Conservation (phyloP, 1,140 invertebrate genomes). For the Patella vulgata region DNA sequence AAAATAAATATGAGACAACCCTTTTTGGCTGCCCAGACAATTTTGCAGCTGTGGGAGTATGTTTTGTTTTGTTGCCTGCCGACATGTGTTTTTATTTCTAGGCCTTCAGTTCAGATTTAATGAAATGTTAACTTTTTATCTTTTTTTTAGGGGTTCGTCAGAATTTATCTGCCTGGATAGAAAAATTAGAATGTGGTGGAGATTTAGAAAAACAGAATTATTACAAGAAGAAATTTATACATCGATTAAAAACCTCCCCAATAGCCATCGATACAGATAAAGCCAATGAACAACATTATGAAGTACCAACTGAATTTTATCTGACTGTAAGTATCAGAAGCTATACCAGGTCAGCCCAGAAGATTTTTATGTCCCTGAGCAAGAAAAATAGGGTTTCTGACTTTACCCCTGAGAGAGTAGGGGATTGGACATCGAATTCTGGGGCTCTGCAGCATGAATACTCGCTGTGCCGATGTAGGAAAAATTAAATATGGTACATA, state of each 20-base stretch:
- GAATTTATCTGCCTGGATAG: conserved; percentile 45
- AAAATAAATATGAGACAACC: neutral
- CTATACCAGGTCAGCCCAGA: no score
- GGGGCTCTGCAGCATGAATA: no score
- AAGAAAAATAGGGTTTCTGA: no score
- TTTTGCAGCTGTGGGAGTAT: no score
- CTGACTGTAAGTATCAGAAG: conserved; percentile 34
- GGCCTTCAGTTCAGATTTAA: neutral
- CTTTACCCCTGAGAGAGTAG: no score
- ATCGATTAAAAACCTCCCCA: conserved; percentile 40
- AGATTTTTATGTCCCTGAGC: no score
- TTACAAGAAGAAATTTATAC: conserved; percentile 55
- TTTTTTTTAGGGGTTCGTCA: conserved; percentile 41
- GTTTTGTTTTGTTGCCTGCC: neutral
- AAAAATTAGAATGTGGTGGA: conserved; percentile 53
- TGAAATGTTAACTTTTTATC: neutral
- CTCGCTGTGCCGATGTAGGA: no score
- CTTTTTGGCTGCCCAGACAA: no score
- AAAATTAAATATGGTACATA: no score
- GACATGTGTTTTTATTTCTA: neutral
- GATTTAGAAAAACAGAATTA: conserved; percentile 52
- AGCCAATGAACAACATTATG: conserved; percentile 62
- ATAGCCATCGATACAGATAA: conserved; percentile 57
- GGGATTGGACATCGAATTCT: no score
- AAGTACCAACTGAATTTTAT: conserved; percentile 60